Percentiles rank a stretch among this genome's conserved stretches.
Evolutionary conservation across 1,140 invertebrate genomes (phyloP).

Genomic region (Lordiphosa mommai): DNA sequence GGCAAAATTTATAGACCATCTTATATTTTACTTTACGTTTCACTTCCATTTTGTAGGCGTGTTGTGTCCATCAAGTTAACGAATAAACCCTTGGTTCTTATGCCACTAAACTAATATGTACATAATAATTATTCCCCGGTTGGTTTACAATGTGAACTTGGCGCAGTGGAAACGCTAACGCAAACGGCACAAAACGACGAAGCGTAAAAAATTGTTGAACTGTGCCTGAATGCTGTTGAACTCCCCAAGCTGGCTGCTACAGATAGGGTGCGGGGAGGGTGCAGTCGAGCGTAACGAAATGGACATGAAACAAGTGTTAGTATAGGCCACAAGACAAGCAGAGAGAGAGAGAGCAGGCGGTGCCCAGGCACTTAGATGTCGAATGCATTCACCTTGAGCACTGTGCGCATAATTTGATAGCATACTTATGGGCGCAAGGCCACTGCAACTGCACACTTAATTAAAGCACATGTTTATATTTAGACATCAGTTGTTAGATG

Average conservation of each 20-base stretch:
- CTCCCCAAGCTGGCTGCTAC: conserved; percentile 45
- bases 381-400: conserved; percentile 11
- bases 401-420: conserved; percentile 13
- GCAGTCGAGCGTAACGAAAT: conserved; percentile 49
- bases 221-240: conserved; percentile 46
- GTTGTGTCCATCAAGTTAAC: conserved; percentile 46
- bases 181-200: conserved; percentile 32
- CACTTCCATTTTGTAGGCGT: neutral
- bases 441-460: conserved; percentile 21
- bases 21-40: conserved; percentile 39
- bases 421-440: conserved; percentile 10
- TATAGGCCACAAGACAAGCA: conserved; percentile 2
- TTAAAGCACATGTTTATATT: conserved; percentile 1
- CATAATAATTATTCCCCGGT: conserved; percentile 75
- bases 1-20: conserved; percentile 58
- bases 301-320: conserved; percentile 41
- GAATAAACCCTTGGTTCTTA: conserved; percentile 57
- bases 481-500: conserved; percentile 1
- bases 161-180: conserved; percentile 43
- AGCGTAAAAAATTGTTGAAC: conserved; percentile 52
- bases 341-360: neutral
- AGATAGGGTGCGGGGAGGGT: no score
- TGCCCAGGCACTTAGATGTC: conserved; percentile 4
- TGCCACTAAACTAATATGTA: conserved; percentile 70
- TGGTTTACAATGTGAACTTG: conserved; percentile 69